Evolutionary conservation across 2,113 vertebrate species (phyloP).

Genomic region (Actinemys pallida): DNA sequence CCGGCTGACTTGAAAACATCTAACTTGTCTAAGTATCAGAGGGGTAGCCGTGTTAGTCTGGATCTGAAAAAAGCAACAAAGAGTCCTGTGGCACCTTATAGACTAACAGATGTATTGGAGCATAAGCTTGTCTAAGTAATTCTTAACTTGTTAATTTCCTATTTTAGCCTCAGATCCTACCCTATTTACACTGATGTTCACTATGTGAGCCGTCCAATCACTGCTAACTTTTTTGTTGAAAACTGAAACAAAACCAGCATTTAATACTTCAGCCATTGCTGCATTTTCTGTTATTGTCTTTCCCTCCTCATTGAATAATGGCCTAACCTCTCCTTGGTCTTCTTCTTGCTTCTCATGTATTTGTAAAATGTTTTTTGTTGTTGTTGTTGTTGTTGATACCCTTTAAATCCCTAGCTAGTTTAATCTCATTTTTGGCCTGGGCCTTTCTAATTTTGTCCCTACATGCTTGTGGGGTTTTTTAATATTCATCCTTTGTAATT

Average conservation of each 20-base stretch:
- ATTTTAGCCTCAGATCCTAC: not conserved
- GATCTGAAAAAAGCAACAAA: too few relatives aligned
- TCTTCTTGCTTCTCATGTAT: not conserved
- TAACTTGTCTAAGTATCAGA: not conserved
- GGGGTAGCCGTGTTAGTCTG: too few relatives aligned
- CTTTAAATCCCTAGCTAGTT: not conserved
- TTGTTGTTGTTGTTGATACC: not conserved
- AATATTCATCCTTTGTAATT: not conserved
- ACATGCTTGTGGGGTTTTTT: not conserved
- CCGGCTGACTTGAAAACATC: not conserved
- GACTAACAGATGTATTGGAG: too few relatives aligned
- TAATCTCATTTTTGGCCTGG: not conserved
- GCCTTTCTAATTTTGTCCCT: not conserved
- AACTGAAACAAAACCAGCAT: not conserved
- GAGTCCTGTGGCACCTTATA: too few relatives aligned
- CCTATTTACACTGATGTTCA: not conserved
- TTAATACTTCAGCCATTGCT: not conserved
- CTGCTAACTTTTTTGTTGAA: not conserved
- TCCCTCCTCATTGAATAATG: not conserved
- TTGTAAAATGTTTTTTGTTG: not conserved
- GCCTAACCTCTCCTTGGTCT: not conserved
- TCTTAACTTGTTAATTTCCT: not conserved
- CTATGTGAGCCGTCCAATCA: not conserved
- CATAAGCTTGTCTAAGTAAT: not conserved
- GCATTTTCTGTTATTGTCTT: not conserved